These are phyloP conservation scores for Myiothlypis coronata DNA, from an alignment of 2,797 vertebrate species.

Conservation along the genomic window DNA sequence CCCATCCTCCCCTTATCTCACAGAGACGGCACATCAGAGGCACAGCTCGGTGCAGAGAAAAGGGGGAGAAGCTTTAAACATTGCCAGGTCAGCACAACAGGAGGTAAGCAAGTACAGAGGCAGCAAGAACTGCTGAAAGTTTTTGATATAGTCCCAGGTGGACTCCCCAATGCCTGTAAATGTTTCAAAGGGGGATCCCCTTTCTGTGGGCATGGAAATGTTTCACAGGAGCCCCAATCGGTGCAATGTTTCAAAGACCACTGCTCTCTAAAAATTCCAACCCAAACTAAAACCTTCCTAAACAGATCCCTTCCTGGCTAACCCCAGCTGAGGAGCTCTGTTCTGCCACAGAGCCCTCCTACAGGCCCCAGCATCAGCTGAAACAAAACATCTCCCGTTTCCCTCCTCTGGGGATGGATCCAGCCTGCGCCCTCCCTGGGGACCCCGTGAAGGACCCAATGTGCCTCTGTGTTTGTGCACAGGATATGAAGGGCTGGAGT, in stretches of 20 bases:
- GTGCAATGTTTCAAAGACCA: constrained; percentile 51
- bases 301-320: constrained; percentile 36
- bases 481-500: constrained; percentile 34
- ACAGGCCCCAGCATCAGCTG: not conserved
- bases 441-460: not conserved
- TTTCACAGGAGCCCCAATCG: constrained; percentile 55
- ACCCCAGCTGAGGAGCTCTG: not conserved
- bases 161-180: constrained; percentile 35
- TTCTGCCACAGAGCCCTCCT: not conserved
- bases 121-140: constrained; percentile 18
- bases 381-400: constrained; percentile 42
- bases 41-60: not conserved
- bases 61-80: constrained; percentile 23
- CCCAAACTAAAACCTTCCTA: constrained; percentile 7
- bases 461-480: constrained; percentile 33
- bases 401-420: constrained; percentile 23
- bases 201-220: not conserved
- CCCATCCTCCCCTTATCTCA: not conserved
- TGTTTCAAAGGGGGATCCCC: constrained; percentile 55
- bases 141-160: constrained; percentile 33
- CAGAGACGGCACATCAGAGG: constrained; percentile 30
- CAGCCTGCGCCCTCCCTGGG: constrained; percentile 24
- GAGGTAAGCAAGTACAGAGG: constrained; percentile 49
- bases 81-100: constrained; percentile 13
- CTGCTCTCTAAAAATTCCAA: constrained; percentile 5